phyloP scores from a whole-genome alignment of 2,113 vertebrate genomes.

The Tretioscincus oriximinensis region DNA sequence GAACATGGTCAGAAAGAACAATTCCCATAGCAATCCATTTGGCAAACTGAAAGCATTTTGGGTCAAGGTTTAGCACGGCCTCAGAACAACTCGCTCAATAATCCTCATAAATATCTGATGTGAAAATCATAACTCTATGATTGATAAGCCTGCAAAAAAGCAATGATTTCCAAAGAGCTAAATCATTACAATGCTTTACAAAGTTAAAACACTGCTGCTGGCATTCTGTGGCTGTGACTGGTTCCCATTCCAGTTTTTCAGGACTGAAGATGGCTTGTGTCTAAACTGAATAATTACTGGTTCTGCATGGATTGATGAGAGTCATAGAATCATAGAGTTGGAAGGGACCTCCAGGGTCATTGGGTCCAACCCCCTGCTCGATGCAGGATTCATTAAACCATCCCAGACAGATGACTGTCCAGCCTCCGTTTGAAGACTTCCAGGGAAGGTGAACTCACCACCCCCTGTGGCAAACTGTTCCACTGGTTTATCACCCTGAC shows the following conservation, averaged over 20 bases:
- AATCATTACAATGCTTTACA: background rate
- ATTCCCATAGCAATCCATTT: background rate
- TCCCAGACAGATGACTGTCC: too few species aligned
- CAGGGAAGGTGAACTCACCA: too few species aligned
- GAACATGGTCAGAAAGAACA: background rate
- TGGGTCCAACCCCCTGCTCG: too few species aligned
- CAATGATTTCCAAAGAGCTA: constrained; percentile 3
- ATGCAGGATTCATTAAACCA: too few species aligned
- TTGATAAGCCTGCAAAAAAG: background rate
- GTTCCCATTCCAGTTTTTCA: too few species aligned
- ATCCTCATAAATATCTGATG: background rate
- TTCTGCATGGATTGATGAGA: background rate
- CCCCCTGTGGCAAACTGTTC: too few species aligned
- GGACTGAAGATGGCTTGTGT: background rate
- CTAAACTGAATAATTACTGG: background rate
- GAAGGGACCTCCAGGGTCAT: too few species aligned
- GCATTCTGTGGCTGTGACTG: background rate
- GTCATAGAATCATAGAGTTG: too few species aligned
- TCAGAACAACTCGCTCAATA: background rate
- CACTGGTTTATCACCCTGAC: too few species aligned
- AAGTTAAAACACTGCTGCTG: background rate
- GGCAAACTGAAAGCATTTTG: background rate
- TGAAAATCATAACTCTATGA: background rate
- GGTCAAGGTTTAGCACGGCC: too few species aligned
- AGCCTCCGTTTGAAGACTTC: too few species aligned